Evolutionary conservation across 2,797 vertebrate species (phyloP).

Genomic region (Poecile montanus): DNA sequence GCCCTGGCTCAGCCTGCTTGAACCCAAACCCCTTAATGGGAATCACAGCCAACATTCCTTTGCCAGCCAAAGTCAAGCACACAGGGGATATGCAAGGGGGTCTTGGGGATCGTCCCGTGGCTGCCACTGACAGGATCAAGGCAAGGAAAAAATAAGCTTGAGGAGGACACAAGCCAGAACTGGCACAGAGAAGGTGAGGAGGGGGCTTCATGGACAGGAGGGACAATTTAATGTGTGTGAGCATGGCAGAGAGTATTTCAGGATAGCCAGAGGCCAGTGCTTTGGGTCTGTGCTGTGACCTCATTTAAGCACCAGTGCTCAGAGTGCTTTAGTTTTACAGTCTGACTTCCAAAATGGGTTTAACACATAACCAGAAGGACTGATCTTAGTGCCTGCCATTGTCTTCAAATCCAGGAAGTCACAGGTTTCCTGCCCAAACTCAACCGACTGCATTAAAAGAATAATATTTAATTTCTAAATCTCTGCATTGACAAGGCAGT

Average conservation of each 20-base stretch:
- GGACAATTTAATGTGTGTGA: background rate
- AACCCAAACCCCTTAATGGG: background rate
- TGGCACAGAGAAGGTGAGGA: background rate
- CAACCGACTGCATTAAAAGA: background rate
- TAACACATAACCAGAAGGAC: background rate
- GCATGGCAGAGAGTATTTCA: background rate
- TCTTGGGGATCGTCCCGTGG: background rate
- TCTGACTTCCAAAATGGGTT: background rate
- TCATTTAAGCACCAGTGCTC: background rate
- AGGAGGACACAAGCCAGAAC: background rate
- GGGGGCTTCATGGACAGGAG: background rate
- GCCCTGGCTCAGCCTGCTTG: background rate
- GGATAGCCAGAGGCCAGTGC: background rate
- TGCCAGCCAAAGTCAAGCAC: background rate
- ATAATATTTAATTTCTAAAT: background rate
- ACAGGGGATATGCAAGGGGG: accelerated
- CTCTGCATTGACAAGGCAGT: background rate
- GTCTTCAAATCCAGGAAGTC: background rate
- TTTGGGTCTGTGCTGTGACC: background rate
- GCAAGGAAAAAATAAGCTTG: background rate
- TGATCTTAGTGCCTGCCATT: background rate
- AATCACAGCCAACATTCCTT: background rate
- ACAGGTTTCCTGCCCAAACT: background rate
- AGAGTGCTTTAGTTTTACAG: background rate
- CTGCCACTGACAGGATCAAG: background rate